Conservation (phyloP, 2,888 invertebrate genomes). For the Chouioia cunea region DNA sequence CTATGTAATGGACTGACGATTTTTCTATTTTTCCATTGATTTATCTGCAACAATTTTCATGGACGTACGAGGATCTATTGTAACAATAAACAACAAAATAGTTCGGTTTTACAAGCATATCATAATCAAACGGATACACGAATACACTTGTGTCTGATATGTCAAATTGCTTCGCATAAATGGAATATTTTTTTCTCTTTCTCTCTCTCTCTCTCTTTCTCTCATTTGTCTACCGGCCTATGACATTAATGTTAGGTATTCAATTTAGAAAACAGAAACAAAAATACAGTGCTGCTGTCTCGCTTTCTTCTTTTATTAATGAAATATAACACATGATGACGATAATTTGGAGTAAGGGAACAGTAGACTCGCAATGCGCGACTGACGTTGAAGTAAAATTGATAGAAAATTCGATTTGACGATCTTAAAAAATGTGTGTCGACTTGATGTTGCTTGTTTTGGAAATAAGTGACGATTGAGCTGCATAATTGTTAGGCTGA, state of each 20-base stretch:
- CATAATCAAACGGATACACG: neutral
- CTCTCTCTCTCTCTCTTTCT: no score
- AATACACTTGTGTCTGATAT: neutral
- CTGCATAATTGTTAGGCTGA: conserved; percentile 47
- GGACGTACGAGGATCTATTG: no score
- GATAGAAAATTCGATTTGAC: no score
- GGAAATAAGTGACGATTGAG: conserved; percentile 29
- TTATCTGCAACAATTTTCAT: neutral
- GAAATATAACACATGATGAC: neutral
- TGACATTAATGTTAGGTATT: conserved; percentile 6
- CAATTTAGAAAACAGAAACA: neutral
- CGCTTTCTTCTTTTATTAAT: neutral
- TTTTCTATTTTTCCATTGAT: conserved; percentile 3
- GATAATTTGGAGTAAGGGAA: conserved; percentile 25
- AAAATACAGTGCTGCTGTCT: neutral
- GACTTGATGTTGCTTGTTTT: conserved; percentile 16
- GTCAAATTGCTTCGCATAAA: no score
- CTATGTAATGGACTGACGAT: neutral
- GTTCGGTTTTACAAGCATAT: conserved; percentile 15
- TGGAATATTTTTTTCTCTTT: no score
- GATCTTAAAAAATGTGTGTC: conserved; percentile 2
- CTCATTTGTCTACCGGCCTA: conserved; percentile 20
- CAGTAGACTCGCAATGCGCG: conserved; percentile 40
- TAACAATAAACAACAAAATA: no score
- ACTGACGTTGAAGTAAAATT: neutral